Evolutionary conservation across 2,888 invertebrate species (phyloP), one percentile per base, ranked within the genome.

Genomic region (Aelia acuminata): DNA sequence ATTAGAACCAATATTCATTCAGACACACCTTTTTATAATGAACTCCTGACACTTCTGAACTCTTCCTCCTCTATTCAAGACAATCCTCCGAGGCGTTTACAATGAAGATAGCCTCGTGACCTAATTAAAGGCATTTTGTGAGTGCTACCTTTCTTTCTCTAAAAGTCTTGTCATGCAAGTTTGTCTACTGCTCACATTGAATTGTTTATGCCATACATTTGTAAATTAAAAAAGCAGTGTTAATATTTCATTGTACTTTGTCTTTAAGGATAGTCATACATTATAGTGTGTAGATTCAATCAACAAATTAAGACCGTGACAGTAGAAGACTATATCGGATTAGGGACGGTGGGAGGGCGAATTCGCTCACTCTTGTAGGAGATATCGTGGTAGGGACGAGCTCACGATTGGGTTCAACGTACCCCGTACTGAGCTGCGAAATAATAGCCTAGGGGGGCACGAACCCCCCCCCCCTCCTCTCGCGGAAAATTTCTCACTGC

Each of bases 341-440:
- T 70, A 70, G 31, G 3, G 63, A 18, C 35, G 1, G 57, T 13
- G 35, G 22, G 8, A 20, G 26, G 75, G 43, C 80, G 43, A 80
- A 80, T 80, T 80, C 11, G 22, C 80, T 43, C 13, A 43, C 43
- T 47, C 43, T n/a, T 43, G 43, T 22, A 0, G 43, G 10, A 43
- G 80, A 43, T 80, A 80, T 35, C 31, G 63, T 31, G 63, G 35
- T 70, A 70, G 63, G 63, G 63, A 80, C 80, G 22, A 22, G 43
- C 80, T 80, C 80, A 80, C 43, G 80, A 80, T 47, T 80, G 80
- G n/a, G 80, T 39, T 80, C 80, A 47, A 80, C 80, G 63, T 70
- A 70, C 63, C 35, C 63, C 15, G 63, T 80, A 80, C 80, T n/a
- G 13, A 39, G 13, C 80, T 80, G 80, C 43, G 80, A 47, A 80